Evolutionary conservation across 2,113 vertebrate genomes (phyloP).

Genomic region (Pao palembangensis): DNA sequence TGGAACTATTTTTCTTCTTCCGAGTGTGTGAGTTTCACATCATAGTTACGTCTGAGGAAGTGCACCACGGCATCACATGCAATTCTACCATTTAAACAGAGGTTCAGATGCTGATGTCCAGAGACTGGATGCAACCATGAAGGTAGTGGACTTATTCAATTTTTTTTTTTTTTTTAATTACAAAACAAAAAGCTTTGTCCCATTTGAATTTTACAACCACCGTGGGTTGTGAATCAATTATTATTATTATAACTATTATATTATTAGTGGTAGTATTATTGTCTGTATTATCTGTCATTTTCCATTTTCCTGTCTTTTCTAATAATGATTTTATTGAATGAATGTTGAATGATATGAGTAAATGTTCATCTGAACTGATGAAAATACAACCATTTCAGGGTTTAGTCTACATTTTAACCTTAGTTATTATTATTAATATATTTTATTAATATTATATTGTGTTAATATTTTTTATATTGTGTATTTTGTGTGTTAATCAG

Average conservation of each 20-base stretch:
- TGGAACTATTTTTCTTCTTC: slow-evolving; percentile 53
- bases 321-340: not conserved
- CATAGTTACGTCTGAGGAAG: slow-evolving; percentile 54
- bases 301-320: not conserved
- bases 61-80: slow-evolving; percentile 42
- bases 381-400: too few relatives aligned
- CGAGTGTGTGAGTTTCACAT: slow-evolving; percentile 49
- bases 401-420: too few relatives aligned
- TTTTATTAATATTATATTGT: too few relatives aligned
- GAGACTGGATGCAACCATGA: slow-evolving; percentile 15
- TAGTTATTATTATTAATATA: too few relatives aligned
- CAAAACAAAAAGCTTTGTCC: not conserved
- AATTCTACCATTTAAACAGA: slow-evolving; percentile 36
- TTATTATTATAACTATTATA: not conserved
- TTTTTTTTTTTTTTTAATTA: not conserved
- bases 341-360: not conserved
- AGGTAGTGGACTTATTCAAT: slow-evolving; percentile 48
- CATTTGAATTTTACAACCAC: too few relatives aligned
- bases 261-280: not conserved
- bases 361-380: too few relatives aligned
- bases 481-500: too few relatives aligned
- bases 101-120: not conserved
- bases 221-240: not conserved
- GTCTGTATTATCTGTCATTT: not conserved
- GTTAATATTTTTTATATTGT: too few relatives aligned